Percentiles rank a stretch among this genome's conserved stretches.
These are phyloP conservation scores for Labeo calbasu DNA, from an alignment of 2,797 vertebrate genomes.

Conservation along the genomic window DNA sequence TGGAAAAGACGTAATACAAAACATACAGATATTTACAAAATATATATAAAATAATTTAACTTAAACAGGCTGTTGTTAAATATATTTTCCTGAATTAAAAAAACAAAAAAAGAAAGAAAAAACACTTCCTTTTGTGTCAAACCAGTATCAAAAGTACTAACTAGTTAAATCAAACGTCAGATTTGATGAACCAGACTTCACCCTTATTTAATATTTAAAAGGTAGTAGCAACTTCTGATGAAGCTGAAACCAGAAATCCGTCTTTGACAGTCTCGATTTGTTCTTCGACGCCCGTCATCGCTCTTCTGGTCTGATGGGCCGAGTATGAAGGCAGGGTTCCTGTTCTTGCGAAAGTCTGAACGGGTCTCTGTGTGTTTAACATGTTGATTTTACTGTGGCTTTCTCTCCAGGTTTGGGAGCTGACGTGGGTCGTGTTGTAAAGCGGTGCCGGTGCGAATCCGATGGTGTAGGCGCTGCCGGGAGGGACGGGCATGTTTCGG, in stretches of 20 bases:
- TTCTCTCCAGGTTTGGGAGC: slow-evolving; percentile 68
- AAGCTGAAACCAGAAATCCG: slow-evolving; percentile 65
- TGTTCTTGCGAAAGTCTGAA: slow-evolving; percentile 72
- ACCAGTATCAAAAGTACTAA: neutral
- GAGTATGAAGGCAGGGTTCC: slow-evolving; percentile 68
- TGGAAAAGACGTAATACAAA: neutral
- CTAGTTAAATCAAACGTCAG: neutral
- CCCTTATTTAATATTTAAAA: slow-evolving; percentile 69
- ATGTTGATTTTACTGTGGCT: slow-evolving; percentile 61
- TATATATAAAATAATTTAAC: neutral
- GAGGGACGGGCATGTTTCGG: slow-evolving; percentile 61
- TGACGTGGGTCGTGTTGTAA: slow-evolving; percentile 70
- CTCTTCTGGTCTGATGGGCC: slow-evolving; percentile 56
- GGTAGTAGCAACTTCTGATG: slow-evolving; percentile 76
- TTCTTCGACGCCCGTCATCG: slow-evolving; percentile 59
- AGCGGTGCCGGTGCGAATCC: slow-evolving; percentile 68
- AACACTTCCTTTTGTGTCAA: neutral
- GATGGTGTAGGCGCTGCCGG: slow-evolving; percentile 70
- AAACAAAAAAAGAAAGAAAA: neutral
- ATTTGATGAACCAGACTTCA: neutral
- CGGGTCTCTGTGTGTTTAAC: slow-evolving; percentile 63
- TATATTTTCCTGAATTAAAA: neutral
- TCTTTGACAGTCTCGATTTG: slow-evolving; percentile 60
- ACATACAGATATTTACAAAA: slow-evolving; percentile 1
- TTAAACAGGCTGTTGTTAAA: neutral